A percentile compares a stretch with the other conserved stretches of the same genome.
These are phyloP conservation scores for Cephalotes varians DNA, from an alignment of 2,888 invertebrate species.

Conservation along the genomic window DNA sequence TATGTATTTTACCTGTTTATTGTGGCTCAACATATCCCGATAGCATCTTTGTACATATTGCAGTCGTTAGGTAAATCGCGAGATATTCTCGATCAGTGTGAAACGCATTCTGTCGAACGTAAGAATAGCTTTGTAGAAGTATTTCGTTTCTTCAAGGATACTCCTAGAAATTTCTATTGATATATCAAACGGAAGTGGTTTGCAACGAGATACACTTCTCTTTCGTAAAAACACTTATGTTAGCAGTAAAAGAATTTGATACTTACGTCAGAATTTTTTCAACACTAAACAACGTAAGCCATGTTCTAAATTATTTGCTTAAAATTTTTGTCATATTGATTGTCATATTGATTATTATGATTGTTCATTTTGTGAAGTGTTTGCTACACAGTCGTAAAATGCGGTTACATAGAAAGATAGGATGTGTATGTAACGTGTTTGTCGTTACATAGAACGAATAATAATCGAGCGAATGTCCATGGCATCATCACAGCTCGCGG, in stretches of 20 bases:
- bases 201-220: neutral
- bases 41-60: neutral
- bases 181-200: neutral
- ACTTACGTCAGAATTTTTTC: neutral
- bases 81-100: neutral
- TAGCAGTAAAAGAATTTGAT: neutral
- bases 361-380: slow-evolving; percentile 59
- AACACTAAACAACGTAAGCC: neutral
- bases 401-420: slow-evolving; percentile 67
- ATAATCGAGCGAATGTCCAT: slow-evolving; percentile 33
- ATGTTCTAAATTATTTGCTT: neutral
- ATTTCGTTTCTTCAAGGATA: neutral
- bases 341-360: too few species aligned
- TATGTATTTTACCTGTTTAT: neutral
- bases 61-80: neutral
- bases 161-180: neutral
- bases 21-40: neutral
- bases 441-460: slow-evolving; percentile 32
- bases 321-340: slow-evolving; percentile 15
- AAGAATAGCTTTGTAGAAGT: slow-evolving; percentile 13
- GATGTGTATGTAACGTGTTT: slow-evolving; percentile 48
- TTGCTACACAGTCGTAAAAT: slow-evolving; percentile 60
- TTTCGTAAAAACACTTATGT: neutral
- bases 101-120: neutral
- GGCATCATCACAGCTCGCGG: slow-evolving; percentile 1